Conservation (phyloP, 1,140 invertebrate species). For the Drosophila orosa region DNA sequence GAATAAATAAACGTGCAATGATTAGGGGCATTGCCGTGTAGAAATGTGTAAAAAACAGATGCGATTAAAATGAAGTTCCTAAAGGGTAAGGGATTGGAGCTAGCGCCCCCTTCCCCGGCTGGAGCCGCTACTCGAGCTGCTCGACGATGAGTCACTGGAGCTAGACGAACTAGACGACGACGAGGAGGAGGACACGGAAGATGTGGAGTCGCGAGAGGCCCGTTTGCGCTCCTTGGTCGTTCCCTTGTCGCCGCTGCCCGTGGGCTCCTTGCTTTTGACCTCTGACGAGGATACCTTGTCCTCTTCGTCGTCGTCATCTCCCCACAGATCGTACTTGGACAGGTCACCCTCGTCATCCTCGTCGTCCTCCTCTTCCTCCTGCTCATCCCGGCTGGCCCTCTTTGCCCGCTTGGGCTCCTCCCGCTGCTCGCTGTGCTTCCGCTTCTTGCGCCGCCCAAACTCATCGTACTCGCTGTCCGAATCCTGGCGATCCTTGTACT, state of each 20-base stretch:
- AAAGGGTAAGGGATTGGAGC: constrained; percentile 4
- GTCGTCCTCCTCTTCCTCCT: constrained; percentile 85
- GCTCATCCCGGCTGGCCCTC: constrained; percentile 81
- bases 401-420: constrained; percentile 42
- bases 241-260: constrained; percentile 50
- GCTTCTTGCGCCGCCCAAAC: constrained; percentile 95
- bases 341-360: constrained; percentile 91
- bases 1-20: constrained; percentile 63
- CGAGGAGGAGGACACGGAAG: constrained; percentile 73
- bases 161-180: constrained; percentile 75
- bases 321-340: constrained; percentile 92
- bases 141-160: constrained; percentile 67
- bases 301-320: constrained; percentile 90
- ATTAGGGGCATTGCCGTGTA: constrained; percentile 2
- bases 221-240: constrained; percentile 39
- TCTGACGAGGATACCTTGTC: constrained; percentile 82
- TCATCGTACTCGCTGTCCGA: constrained; percentile 98
- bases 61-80: constrained; percentile 29
- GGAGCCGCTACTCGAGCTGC: constrained; percentile 63
- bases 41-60: constrained; percentile 36
- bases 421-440: constrained; percentile 75
- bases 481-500: constrained; percentile 94
- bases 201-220: constrained; percentile 52
- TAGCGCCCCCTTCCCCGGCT: constrained; percentile 45
- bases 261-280: constrained; percentile 42